Base-by-base conservation (phyloP, 2,113 vertebrate genomes). In the Sterrhoptilus dennistouni region DNA sequence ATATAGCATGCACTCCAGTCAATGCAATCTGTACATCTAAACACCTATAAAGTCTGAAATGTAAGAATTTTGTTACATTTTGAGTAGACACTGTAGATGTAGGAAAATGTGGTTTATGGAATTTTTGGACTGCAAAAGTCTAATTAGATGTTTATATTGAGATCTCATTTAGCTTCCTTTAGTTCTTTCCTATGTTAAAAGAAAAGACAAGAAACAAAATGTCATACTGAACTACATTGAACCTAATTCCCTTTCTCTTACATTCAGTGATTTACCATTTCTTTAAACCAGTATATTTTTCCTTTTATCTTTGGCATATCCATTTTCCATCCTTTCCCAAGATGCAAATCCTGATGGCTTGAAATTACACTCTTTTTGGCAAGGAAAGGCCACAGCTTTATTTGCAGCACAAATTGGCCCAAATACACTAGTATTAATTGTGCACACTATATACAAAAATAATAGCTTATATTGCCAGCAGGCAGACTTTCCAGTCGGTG, bases 391-490 rank as follows among this genome's bases (percentile, higher is more conserved):
- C 88, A 60, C 50, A 82, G 78, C 66, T 97, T 94, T 92, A 96
- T 90, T 95, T 96, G 82, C 86, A 94, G 72, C 31, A 40, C 54
- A 89, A 87, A 91, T 90, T 86, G 93, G 53, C 95, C 93, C 84
- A 96, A 94, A 95, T 91, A 56, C 28, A 80, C 75, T 93, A 68
- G 49, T 90, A 93, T 91, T 97, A 96, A 91, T 96, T 96, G 91
- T 88, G 60, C 61, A 92, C 63, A 38, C 72, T 91, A 71, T 71
- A 54, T 90, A 93, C 84, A 70, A 83, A 97, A 91, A 94, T 90
- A 95, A 82, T 91, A 94, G 57, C 87, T 96, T 94, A 70, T 68
- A 91, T 96, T 93, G 89, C 85, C 86, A 94, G 68, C 82, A 65
- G 71, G 72, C 80, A 93, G 59, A 61, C 40, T 49, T 95, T 83